Evolutionary conservation across 2,113 vertebrate species (phyloP), one percentile per base, ranked within the genome.

Genomic region (Phocoena sinus): DNA sequence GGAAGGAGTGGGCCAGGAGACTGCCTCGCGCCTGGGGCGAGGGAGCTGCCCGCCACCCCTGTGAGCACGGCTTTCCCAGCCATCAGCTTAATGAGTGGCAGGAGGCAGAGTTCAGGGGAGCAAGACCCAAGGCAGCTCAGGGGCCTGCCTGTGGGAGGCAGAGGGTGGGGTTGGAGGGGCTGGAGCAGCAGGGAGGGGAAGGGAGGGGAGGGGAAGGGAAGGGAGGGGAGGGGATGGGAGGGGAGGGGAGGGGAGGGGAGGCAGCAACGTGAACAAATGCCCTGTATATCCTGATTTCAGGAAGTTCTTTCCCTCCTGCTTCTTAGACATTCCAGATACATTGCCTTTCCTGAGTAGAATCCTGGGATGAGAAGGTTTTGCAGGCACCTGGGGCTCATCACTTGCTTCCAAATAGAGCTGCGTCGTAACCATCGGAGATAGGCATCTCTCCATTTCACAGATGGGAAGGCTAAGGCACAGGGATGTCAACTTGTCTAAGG

Each of bases 1-100:
- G 58, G 92, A 76, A 77, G 84, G 97, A 68, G 10, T 0, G 26
- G 92, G 91, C 94, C 89, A 36, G 63, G 60, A 94, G 97, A 58
- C 5, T 11, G 23, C 56, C 70, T 50, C 0, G 0, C 1, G 41
- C 56, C 62, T 23, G 26, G 56, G 33, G 28, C 1, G 1, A 28
- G 91, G 33, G 10, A 9, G 41, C 68, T 26, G 10, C 47, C 9
- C 1, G 9, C 28, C 20, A 3, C 60, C 76, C 88, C 88, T 15
- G 28, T 0, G 50, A 26, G 67, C 2, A 0, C 4, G 12, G 15
- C 58, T 36, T 80, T 44, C 56, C 56, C 26, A 17, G 79, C 28
- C 20, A 2, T 28, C 56, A 13, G 31, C 31, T 33, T 2, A 31
- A 20, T 12, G 53, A 60, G 38, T 25, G 26, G 28, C 0, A 1